phyloP scores from a whole-genome alignment of 2,113 vertebrate species.

The Lagopus leucura region DNA sequence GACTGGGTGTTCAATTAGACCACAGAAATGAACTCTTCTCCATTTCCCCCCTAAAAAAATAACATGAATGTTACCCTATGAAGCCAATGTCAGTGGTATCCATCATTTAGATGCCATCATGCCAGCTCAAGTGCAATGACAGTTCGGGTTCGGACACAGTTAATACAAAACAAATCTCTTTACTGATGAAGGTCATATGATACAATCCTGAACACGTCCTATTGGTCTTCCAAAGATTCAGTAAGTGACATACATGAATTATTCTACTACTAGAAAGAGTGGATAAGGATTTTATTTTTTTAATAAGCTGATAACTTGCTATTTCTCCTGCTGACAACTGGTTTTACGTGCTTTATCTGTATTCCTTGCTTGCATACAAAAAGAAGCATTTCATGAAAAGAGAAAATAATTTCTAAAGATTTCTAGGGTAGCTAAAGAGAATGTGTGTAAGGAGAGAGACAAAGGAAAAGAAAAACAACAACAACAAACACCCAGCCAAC shows the following conservation, averaged over 20 bases:
- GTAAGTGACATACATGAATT: slow-evolving; percentile 35
- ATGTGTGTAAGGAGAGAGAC: neutral
- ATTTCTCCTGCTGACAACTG: neutral
- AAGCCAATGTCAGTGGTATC: neutral
- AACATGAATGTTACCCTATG: neutral
- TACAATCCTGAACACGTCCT: neutral
- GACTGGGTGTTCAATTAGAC: neutral
- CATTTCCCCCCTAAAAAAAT: rapidly evolving
- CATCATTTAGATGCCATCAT: neutral
- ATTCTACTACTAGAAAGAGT: neutral
- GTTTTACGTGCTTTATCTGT: neutral
- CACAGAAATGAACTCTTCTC: neutral
- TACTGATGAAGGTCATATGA: slow-evolving; percentile 27
- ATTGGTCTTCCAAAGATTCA: neutral
- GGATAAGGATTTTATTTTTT: slow-evolving; percentile 26
- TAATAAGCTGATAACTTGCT: slow-evolving; percentile 9
- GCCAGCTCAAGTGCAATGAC: neutral
- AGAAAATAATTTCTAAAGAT: neutral
- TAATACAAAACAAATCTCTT: neutral
- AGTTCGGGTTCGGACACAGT: neutral
- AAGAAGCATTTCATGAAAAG: neutral
- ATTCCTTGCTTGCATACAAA: neutral
- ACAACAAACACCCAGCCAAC: neutral
- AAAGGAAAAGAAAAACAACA: neutral
- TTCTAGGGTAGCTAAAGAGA: neutral